Evolutionary conservation across 2,797 vertebrate genomes (phyloP).

Genomic region (Lates japonicus): DNA sequence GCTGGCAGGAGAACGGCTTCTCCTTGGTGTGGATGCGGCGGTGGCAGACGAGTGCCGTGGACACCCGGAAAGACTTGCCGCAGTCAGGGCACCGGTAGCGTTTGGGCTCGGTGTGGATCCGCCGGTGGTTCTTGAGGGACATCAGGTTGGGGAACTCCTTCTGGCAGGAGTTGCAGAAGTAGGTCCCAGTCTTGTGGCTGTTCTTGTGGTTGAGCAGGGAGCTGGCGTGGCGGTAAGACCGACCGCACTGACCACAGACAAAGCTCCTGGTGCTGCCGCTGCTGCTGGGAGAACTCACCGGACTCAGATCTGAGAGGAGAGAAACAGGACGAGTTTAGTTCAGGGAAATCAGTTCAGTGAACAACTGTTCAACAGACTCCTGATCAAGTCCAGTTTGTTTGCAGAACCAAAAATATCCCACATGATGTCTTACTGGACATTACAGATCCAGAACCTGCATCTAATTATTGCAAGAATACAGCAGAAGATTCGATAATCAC

Average conservation of each 20-base stretch:
- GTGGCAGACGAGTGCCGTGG: constrained; percentile 88
- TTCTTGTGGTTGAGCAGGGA: constrained; percentile 92
- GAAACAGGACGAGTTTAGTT: constrained; percentile 43
- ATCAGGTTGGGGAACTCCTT: constrained; percentile 85
- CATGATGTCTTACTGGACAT: neutral
- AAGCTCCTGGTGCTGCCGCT: constrained; percentile 74
- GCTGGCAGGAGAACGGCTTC: constrained; percentile 87
- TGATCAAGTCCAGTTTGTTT: neutral
- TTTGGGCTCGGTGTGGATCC: constrained; percentile 88
- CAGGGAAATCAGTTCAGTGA: neutral
- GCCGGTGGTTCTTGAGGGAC: constrained; percentile 89
- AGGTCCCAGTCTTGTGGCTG: constrained; percentile 90
- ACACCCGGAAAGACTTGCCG: constrained; percentile 82
- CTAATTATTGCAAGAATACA: too few relatives aligned
- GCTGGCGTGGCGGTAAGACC: constrained; percentile 89
- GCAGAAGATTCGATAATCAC: too few relatives aligned
- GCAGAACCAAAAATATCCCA: neutral
- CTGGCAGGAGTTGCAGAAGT: constrained; percentile 85
- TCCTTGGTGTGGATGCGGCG: constrained; percentile 89
- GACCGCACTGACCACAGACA: constrained; percentile 87
- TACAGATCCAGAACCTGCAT: neutral
- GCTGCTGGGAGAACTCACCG: constrained; percentile 32
- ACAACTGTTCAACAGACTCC: neutral
- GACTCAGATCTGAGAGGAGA: constrained; percentile 61
- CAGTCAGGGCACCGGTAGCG: constrained; percentile 86